Percentiles rank a stretch among this genome's conserved stretches.
phyloP scores from a whole-genome alignment of 2,888 invertebrate genomes.

The Epirrhoe tristata region DNA sequence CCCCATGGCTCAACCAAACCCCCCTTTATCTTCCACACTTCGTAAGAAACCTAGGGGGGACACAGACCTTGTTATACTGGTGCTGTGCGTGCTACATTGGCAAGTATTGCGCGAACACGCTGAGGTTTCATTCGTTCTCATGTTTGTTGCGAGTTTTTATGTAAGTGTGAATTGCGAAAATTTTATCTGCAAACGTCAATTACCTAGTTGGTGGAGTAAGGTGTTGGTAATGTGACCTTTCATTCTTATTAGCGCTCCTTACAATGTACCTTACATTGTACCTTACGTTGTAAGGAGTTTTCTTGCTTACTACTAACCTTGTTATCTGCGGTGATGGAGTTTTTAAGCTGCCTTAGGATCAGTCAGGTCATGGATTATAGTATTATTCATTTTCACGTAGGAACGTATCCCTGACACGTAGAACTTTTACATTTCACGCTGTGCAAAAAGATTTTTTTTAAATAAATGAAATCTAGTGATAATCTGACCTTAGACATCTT shows the following conservation, averaged over 20 bases:
- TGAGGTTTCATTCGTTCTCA: constrained; percentile 64
- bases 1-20: constrained; percentile 27
- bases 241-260: background rate
- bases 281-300: too few species aligned
- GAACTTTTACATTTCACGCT: too few species aligned
- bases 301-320: too few species aligned
- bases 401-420: too few species aligned
- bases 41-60: constrained; percentile 30
- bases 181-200: constrained; percentile 24
- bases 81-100: constrained; percentile 56
- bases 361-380: too few species aligned
- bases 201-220: constrained; percentile 7
- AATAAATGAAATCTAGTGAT: too few species aligned
- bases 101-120: constrained; percentile 70
- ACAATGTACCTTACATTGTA: too few species aligned
- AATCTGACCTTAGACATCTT: too few species aligned
- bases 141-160: constrained; percentile 50
- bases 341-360: too few species aligned
- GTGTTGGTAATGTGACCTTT: constrained; percentile 12
- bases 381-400: too few species aligned
- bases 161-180: constrained; percentile 36
- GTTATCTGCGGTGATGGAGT: too few species aligned
- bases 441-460: too few species aligned
- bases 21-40: constrained; percentile 32
- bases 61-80: constrained; percentile 52